A percentile compares a stretch with the other conserved stretches of the same genome.
Conservation (phyloP, 2,113 vertebrate species). For the Cromileptes altivelis region DNA sequence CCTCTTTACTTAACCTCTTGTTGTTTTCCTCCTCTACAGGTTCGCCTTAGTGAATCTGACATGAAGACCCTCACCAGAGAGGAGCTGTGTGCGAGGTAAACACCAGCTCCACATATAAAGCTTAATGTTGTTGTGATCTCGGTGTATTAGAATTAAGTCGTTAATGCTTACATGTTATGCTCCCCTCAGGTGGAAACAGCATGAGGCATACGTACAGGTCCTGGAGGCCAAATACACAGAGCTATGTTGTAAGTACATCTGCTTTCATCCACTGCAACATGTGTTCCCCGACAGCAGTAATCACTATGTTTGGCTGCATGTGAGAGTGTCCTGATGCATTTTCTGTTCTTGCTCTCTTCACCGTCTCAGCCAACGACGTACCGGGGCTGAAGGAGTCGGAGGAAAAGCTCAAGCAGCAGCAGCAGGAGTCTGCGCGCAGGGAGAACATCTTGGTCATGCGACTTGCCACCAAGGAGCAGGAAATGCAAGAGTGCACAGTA, state of each 20-base stretch:
- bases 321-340: constrained; percentile 20
- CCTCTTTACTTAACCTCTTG: constrained; percentile 5
- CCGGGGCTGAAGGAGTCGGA: constrained; percentile 97
- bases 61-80: constrained; percentile 98
- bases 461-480: constrained; percentile 98
- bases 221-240: constrained; percentile 99
- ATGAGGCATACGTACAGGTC: constrained; percentile 96
- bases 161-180: constrained; percentile 32
- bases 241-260: constrained; percentile 94
- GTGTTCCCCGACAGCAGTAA: too few relatives aligned
- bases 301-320: not conserved
- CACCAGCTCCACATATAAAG: not conserved
- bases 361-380: constrained; percentile 92
- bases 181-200: constrained; percentile 95
- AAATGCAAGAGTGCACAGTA: constrained; percentile 99
- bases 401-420: constrained; percentile 98
- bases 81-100: constrained; percentile 94
- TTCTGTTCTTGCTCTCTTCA: constrained; percentile 30
- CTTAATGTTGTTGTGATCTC: not conserved
- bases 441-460: constrained; percentile 99
- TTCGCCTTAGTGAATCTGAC: constrained; percentile 98
- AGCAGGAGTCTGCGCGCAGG: constrained; percentile 98
- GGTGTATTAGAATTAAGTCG: constrained; percentile 8
- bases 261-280: not conserved
- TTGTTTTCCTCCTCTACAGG: constrained; percentile 79